Evolutionary conservation across 2,888 invertebrate species (phyloP).

Genomic region (Cenopis cana): DNA sequence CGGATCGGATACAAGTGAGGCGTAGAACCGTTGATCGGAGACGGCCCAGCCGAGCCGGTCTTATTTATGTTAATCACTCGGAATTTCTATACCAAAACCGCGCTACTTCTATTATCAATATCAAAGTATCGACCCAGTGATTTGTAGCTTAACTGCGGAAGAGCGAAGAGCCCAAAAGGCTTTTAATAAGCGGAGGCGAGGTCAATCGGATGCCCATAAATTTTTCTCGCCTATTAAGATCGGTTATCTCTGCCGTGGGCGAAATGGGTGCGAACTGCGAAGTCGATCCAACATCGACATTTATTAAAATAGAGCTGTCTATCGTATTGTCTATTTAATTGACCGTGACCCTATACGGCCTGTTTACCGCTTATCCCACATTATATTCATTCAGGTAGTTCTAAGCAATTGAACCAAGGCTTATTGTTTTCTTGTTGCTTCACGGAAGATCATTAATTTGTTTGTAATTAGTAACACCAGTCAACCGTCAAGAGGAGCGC

Average conservation of each 20-base stretch:
- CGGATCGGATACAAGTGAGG: slow-evolving; percentile 34
- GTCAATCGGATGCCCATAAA: slow-evolving; percentile 64
- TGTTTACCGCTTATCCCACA: slow-evolving; percentile 39
- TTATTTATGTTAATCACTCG: slow-evolving; percentile 68
- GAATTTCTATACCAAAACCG: slow-evolving; percentile 62
- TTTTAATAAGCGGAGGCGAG: slow-evolving; percentile 61
- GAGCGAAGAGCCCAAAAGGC: slow-evolving; percentile 61
- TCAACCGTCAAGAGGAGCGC: slow-evolving; percentile 72
- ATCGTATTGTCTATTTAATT: slow-evolving; percentile 33
- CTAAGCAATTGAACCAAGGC: slow-evolving; percentile 58
- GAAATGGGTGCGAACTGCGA: slow-evolving; percentile 61
- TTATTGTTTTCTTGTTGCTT: slow-evolving; percentile 62
- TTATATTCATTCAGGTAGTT: slow-evolving; percentile 44
- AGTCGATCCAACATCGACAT: slow-evolving; percentile 56
- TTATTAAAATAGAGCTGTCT: slow-evolving; percentile 31
- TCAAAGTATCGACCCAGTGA: slow-evolving; percentile 55
- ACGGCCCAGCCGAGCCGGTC: slow-evolving; percentile 59
- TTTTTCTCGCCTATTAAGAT: slow-evolving; percentile 61
- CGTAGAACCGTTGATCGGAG: slow-evolving; percentile 58
- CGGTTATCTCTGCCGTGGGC: slow-evolving; percentile 59
- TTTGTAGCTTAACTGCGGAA: slow-evolving; percentile 70
- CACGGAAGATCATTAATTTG: slow-evolving; percentile 69
- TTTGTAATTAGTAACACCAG: slow-evolving; percentile 79
- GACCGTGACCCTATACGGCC: slow-evolving; percentile 40
- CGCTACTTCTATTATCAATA: slow-evolving; percentile 55